Base-by-base conservation (phyloP, 2,113 vertebrate species). In the Dipodomys merriami region DNA sequence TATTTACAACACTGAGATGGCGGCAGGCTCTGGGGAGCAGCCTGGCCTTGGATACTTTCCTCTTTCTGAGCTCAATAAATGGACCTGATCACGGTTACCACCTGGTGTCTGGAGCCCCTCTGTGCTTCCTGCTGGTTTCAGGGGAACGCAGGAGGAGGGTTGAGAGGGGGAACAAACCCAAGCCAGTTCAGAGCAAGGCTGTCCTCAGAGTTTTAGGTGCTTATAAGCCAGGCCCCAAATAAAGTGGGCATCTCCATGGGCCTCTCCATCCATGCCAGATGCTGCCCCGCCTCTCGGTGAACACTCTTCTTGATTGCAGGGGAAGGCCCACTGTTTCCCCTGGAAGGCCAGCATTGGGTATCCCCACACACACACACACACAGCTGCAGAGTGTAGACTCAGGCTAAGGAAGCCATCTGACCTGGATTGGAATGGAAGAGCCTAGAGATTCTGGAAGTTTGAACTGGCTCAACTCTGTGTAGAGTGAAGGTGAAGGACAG, bases 51-150 rank as follows among this genome's bases (percentile, higher is more conserved):
- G 65, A 90, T 57, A 44, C 53, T 79, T 93, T 74, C 84, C 15
- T 94, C 87, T 95, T 76, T 73, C 82, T 65, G 89, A 94, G 71
- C 91, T 95, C 90, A 83, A 53, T 96, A 94, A 95, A 96, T 84
- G 60, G 19, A 91, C 62, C 44, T 27, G 64, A 25, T 86, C 35
- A 4, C 62, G 18, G 4, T 69, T 88, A 46, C 83, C n/a, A 39
- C 81, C 78, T 68, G 53, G 10, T 46, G 77, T 49, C 44, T 82
- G 0, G 0, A 44, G 33, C 65, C 74, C 77, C 30, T 78, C 78
- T 83, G 64, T 82, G 64, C 60, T 90, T 92, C 81, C 29, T 44
- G 39, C 30, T 27, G 29, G 65, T 60, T 91, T 91, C 64, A 18
- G n/a, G 79, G 71, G 13, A 22, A 29, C 65, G 1, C 35, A 8